Base-by-base conservation (phyloP, 2,113 vertebrate genomes). In the Eleginops maclovinus region DNA sequence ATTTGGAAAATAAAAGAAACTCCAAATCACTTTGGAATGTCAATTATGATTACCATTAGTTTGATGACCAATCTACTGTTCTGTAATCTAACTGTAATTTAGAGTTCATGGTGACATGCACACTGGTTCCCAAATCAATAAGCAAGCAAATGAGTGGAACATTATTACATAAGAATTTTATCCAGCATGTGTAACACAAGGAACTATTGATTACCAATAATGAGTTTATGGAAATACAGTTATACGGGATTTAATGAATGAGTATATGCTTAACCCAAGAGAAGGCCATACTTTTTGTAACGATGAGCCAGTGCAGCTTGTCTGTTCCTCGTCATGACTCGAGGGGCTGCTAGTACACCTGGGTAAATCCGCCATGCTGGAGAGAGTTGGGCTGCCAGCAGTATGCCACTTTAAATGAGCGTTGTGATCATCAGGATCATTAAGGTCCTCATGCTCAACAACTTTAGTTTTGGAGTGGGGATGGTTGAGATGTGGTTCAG, bases 261-360 rank as follows among this genome's bases (percentile, higher is more conserved):
- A 63, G 12, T 44, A 17, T 43, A 54, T 9, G 40, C 1, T 46
- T n/a, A 58, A 50, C 22, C 14, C n/a, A 46, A 21, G 47, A n/a
- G 19, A 44, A 65, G 14, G 36, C 2, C 81, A 46, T 90, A 95
- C 93, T 85, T 91, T 88, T 63, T 81, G 79, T 58, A 54, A 46
- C 51, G 69, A 82, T 15, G 88, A 56, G 28, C 62, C 53, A 40
- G 53, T 83, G 73, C 87, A 90, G 69, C 87, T 76, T 4, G 80
- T 87, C 46, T 81, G 83, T 15, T 88, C 89, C 65, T 94, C 91
- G 4, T 93, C 91, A 3, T 81, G 89, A 64, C 79, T 76, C 19
- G 84, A 87, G 15, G 80, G 62, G 77, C 77, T 89, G 59, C 56
- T 84, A 1, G 49, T 85, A 19, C 72, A 87, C 63, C 61, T 75